These are phyloP conservation scores for Schizotus pectinicornis DNA, from an alignment of 2,888 invertebrate species.

Conservation along the genomic window DNA sequence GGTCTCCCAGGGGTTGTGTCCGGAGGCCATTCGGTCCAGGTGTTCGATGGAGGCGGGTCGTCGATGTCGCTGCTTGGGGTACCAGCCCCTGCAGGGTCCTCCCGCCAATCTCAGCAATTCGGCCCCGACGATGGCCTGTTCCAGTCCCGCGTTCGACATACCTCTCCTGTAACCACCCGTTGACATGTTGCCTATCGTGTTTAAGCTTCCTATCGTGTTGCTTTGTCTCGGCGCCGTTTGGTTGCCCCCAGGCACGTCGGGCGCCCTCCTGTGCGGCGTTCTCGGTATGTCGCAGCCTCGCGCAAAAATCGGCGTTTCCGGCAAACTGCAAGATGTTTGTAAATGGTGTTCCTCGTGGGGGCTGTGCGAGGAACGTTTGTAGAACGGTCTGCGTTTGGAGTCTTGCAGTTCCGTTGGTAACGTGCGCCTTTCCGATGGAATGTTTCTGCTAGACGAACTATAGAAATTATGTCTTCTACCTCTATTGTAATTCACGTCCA, in stretches of 20 bases:
- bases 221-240: slow-evolving; percentile 69
- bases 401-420: slow-evolving; percentile 73
- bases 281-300: slow-evolving; percentile 82
- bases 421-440: slow-evolving; percentile 74
- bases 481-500: slow-evolving; percentile 78
- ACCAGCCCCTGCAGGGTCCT: slow-evolving; percentile 86
- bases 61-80: slow-evolving; percentile 72
- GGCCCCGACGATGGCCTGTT: slow-evolving; percentile 71
- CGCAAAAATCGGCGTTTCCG: slow-evolving; percentile 89
- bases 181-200: slow-evolving; percentile 61
- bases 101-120: slow-evolving; percentile 80
- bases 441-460: slow-evolving; percentile 63
- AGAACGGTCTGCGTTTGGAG: slow-evolving; percentile 49
- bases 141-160: slow-evolving; percentile 52
- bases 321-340: slow-evolving; percentile 85
- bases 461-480: slow-evolving; percentile 50
- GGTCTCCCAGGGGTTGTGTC: slow-evolving; percentile 63
- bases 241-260: slow-evolving; percentile 62
- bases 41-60: slow-evolving; percentile 87
- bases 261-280: slow-evolving; percentile 75
- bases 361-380: slow-evolving; percentile 61
- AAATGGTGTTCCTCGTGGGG: slow-evolving; percentile 68
- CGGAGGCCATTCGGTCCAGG: slow-evolving; percentile 73
- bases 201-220: slow-evolving; percentile 66
- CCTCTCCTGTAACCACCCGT: slow-evolving; percentile 46